Conservation (phyloP, 2,888 invertebrate species). For the Hymenopus coronatus region DNA sequence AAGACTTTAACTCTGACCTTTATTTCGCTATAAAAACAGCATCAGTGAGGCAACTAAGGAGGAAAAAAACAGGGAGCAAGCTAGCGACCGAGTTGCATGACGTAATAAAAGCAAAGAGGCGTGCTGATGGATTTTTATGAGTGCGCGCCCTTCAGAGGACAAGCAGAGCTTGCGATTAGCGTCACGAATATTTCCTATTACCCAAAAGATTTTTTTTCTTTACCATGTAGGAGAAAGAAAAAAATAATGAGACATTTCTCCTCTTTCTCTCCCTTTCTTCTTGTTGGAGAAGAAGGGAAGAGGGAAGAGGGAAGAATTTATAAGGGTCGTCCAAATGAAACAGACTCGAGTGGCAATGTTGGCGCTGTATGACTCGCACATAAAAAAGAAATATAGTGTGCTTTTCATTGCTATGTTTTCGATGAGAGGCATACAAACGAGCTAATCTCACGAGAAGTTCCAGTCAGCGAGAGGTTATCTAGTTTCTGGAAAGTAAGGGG, state of each 20-base stretch:
- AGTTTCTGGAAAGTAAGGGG: too few species aligned
- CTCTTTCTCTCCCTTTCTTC: too few species aligned
- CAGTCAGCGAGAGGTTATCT: too few species aligned
- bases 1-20: neutral
- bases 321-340: too few species aligned
- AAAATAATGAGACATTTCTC: neutral
- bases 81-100: neutral
- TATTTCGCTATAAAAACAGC: neutral
- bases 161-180: neutral
- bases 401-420: too few species aligned
- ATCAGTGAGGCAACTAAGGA: neutral
- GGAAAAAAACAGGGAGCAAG: neutral
- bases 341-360: too few species aligned
- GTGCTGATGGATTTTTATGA: neutral
- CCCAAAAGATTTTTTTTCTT: neutral
- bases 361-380: too few species aligned
- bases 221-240: neutral
- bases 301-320: too few species aligned
- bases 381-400: too few species aligned
- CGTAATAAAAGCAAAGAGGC: neutral
- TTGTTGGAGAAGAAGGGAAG: too few species aligned
- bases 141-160: neutral
- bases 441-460: too few species aligned
- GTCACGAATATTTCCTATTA: neutral
- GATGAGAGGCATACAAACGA: too few species aligned